Percentiles rank a stretch among this genome's conserved stretches.
phyloP scores from a whole-genome alignment of 1,140 invertebrate species.

The Chelonus insularis region DNA sequence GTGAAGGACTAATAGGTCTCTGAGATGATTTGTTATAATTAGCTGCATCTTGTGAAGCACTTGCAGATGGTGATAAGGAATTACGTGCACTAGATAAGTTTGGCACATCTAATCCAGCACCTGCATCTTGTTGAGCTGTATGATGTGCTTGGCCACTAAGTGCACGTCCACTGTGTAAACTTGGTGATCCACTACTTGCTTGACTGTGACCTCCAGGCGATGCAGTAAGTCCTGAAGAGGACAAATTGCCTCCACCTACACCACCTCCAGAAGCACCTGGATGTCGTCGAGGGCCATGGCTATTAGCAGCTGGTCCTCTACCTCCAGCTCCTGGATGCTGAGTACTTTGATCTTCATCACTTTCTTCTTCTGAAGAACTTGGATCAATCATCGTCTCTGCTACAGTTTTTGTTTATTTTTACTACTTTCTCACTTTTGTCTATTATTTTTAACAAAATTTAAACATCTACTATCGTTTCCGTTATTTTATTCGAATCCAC shows the following conservation, averaged over 20 bases:
- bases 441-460: constrained; percentile 17
- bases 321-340: constrained; percentile 52
- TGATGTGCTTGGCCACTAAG: constrained; percentile 52
- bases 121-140: constrained; percentile 41
- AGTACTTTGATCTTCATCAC: constrained; percentile 77
- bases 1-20: constrained; percentile 80
- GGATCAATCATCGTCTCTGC: constrained; percentile 77
- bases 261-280: constrained; percentile 36
- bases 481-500: constrained; percentile 14
- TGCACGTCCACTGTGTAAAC: constrained; percentile 43
- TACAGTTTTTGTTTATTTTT: no score
- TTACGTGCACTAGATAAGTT: constrained; percentile 63
- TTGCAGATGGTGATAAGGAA: constrained; percentile 67
- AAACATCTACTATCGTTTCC: constrained; percentile 19
- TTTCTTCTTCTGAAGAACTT: constrained; percentile 86
- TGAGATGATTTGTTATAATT: constrained; percentile 71
- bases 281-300: constrained; percentile 53
- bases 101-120: constrained; percentile 58
- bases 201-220: constrained; percentile 60
- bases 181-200: constrained; percentile 47
- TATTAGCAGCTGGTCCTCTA: constrained; percentile 37
- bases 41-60: constrained; percentile 66
- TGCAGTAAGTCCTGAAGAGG: constrained; percentile 37
- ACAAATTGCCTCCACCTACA: constrained; percentile 36
- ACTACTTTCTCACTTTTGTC: constrained; percentile 12